A percentile compares a stretch with the other conserved stretches of the same genome.
phyloP scores from a whole-genome alignment of 1,140 invertebrate genomes.

The Sogatella furcifera region DNA sequence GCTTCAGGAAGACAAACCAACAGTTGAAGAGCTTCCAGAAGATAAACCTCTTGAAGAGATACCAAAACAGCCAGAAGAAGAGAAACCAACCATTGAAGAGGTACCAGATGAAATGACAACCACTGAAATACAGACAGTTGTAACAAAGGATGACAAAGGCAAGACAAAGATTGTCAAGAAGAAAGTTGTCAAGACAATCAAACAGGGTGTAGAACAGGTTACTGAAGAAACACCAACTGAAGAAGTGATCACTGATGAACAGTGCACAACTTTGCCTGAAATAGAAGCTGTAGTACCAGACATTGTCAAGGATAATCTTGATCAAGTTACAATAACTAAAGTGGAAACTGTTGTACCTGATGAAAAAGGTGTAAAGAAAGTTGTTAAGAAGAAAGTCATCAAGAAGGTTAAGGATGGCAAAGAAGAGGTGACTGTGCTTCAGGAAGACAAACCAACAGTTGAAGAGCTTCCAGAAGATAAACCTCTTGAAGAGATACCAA shows the following conservation, averaged over 20 bases:
- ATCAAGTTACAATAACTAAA: slow-evolving; percentile 12
- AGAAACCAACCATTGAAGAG: slow-evolving; percentile 15
- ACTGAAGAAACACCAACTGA: slow-evolving; percentile 15
- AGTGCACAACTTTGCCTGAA: slow-evolving; percentile 17
- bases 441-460: background rate
- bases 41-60: background rate
- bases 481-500: background rate
- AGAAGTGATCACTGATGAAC: slow-evolving; percentile 11
- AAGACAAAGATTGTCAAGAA: slow-evolving; percentile 25
- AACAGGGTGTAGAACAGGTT: slow-evolving; percentile 24
- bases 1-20: background rate
- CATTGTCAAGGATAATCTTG: slow-evolving; percentile 4
- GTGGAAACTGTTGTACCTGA: slow-evolving; percentile 23
- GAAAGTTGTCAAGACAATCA: slow-evolving; percentile 21
- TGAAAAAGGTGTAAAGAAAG: slow-evolving; percentile 18
- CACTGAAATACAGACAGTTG: slow-evolving; percentile 20
- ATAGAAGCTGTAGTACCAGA: slow-evolving; percentile 14
- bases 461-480: background rate
- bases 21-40: background rate
- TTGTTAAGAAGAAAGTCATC: slow-evolving; percentile 32
- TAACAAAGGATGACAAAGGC: slow-evolving; percentile 5
- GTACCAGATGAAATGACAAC: slow-evolving; percentile 25
- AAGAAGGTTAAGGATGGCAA: slow-evolving; percentile 16
- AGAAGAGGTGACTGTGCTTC: slow-evolving; percentile 1
- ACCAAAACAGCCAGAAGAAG: slow-evolving; percentile 13